Conservation (phyloP, 2,797 vertebrate species). For the Naso thynnoides region DNA sequence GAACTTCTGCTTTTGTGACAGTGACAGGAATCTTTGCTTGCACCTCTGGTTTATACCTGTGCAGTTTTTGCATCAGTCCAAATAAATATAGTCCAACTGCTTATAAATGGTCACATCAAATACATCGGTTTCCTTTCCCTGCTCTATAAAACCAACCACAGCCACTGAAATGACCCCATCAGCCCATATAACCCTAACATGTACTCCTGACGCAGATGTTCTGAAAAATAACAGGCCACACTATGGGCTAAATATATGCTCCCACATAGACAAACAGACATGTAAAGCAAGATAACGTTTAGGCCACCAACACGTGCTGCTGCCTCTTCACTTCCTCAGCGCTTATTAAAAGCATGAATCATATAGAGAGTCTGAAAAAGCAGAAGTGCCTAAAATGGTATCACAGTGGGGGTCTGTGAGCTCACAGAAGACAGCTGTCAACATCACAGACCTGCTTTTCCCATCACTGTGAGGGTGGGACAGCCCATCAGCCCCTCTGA, state of each 20-base stretch:
- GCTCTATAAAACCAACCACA: background rate
- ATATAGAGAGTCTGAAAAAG: conserved; percentile 53
- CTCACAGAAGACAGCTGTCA: conserved; percentile 3
- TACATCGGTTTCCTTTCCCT: background rate
- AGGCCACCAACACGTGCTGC: conserved; percentile 39
- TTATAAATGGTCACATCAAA: background rate
- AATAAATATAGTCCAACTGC: background rate
- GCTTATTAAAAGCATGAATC: conserved; percentile 57
- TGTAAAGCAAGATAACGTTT: background rate
- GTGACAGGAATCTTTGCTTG: background rate
- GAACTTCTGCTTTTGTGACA: background rate
- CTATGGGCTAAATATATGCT: background rate
- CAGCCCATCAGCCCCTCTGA: background rate
- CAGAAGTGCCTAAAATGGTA: conserved; percentile 65
- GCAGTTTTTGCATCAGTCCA: background rate
- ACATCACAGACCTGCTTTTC: conserved; percentile 27
- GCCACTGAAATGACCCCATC: too few relatives aligned
- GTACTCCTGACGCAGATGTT: conserved; percentile 3
- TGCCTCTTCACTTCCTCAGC: conserved; percentile 57
- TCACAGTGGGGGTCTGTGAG: conserved; percentile 26
- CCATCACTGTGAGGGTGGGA: conserved; percentile 28
- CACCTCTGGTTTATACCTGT: background rate
- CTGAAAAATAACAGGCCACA: conserved; percentile 1
- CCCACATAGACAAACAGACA: background rate
- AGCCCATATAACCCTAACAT: background rate